phyloP scores from a whole-genome alignment of 1,140 invertebrate genomes.

The Dreissena rostriformis region DNA sequence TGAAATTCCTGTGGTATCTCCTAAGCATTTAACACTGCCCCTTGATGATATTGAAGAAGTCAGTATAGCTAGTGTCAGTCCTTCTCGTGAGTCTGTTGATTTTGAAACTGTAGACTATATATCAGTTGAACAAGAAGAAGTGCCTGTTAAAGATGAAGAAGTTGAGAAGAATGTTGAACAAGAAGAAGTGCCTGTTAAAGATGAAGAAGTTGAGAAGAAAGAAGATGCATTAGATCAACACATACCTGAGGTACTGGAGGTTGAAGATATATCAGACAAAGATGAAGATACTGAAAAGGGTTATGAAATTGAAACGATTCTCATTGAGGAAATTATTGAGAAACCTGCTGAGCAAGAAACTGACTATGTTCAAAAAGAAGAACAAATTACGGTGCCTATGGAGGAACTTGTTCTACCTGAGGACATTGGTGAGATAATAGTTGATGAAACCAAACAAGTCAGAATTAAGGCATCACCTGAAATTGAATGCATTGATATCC shows the following conservation, averaged over 20 bases:
- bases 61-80: conserved; percentile 41
- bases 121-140: neutral
- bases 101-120: conserved; percentile 26
- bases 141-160: conserved; percentile 14
- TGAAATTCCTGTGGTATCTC: conserved; percentile 51
- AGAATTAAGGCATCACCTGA: conserved; percentile 1
- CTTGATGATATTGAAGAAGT: conserved; percentile 55
- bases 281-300: neutral
- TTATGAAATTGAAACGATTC: neutral
- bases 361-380: neutral
- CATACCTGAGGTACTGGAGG: neutral
- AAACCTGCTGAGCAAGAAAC: neutral
- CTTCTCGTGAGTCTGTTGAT: conserved; percentile 38
- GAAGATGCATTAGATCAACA: conserved; percentile 15
- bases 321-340: conserved; percentile 13
- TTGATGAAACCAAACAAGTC: conserved; percentile 7
- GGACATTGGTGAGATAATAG: neutral
- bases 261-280: neutral
- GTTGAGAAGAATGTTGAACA: neutral
- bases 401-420: conserved; percentile 1
- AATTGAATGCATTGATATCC: conserved; percentile 31
- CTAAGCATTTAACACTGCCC: conserved; percentile 11
- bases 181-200: neutral
- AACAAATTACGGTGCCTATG: neutral
- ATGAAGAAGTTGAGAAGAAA: conserved; percentile 22